A percentile compares a stretch with the other conserved stretches of the same genome.
Conservation (phyloP, 2,113 vertebrate species). For the human region DNA sequence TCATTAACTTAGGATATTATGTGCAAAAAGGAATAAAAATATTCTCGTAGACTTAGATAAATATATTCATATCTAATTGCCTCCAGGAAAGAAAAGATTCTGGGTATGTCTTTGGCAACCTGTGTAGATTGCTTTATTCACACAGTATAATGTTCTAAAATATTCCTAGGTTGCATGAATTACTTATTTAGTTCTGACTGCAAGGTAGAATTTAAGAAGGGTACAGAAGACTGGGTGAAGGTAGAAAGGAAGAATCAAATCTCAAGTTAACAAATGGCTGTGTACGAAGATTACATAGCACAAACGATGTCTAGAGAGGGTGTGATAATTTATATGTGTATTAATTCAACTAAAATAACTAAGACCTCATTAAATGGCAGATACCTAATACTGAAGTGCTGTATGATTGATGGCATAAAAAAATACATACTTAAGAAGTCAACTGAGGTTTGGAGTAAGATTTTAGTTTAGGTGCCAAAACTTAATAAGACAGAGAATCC, state of each 20-base stretch:
- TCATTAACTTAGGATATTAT: not conserved
- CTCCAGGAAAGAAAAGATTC: not conserved
- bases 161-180: not conserved
- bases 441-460: not conserved
- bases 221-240: not conserved
- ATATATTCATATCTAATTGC: not conserved
- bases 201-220: not conserved
- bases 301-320: not conserved
- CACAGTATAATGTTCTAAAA: not conserved
- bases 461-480: not conserved
- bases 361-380: not conserved
- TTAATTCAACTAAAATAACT: not conserved
- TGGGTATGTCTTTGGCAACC: not conserved
- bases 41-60: not conserved
- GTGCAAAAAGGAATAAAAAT: not conserved
- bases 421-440: not conserved
- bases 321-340: not conserved
- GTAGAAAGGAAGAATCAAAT: not conserved
- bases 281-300: not conserved
- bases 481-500: not conserved
- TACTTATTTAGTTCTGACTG: not conserved
- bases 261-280: not conserved
- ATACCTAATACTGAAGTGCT: not conserved
- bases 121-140: not conserved
- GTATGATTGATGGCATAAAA: not conserved